Evolutionary conservation across 2,797 vertebrate species (phyloP), one percentile per base, ranked within the genome.

Genomic region (Tympanoctomys barrerae): DNA sequence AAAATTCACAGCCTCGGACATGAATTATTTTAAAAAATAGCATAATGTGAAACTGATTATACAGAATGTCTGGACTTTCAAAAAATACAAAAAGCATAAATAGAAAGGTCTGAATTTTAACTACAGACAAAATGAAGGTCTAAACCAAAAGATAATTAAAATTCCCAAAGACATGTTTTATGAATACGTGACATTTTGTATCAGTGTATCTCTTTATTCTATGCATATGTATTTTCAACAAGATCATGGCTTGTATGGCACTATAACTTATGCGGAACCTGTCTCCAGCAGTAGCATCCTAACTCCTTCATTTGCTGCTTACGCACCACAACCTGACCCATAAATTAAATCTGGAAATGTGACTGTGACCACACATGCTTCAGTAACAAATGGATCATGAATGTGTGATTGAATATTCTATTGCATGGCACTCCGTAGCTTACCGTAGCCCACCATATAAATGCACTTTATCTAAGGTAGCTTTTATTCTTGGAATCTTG

Each of bases 221-320:
- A 16, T 52, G 18, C 46, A 52, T 52, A 46, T 54, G 3, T 31
- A 31, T 68, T 95, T 88, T 81, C 62, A 90, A 36, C 46, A 57
- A 90, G 96, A 22, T 14, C 22, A 66, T 42, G 18, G 4, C 8
- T 89, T 91, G 61, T 26, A 3, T 39, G 31, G 4, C 2, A 36
- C 13, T 24, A 2, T 21, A 64, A 46, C 92, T 91, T 87, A 70
- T 2, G 26, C 49, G 75, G 73, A 95, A 66, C 28, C 71, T 80
- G 42, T 86, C 93, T 94, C 36, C 71, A n/a, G 9, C 13, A 57
- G 62, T 5, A 5, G 42, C 54, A 70, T 64, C 89, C 94, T 9
- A n/a, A 88, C 93, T 81, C 52, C 91, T 94, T 89, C 33, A 18
- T 88, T 92, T 92, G 79, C 88, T 97, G 95, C 75, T 95, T 93